A percentile compares a stretch with the other conserved stretches of the same genome.
phyloP scores from a whole-genome alignment of 2,888 invertebrate genomes.

The Dromius quadrimaculatus region DNA sequence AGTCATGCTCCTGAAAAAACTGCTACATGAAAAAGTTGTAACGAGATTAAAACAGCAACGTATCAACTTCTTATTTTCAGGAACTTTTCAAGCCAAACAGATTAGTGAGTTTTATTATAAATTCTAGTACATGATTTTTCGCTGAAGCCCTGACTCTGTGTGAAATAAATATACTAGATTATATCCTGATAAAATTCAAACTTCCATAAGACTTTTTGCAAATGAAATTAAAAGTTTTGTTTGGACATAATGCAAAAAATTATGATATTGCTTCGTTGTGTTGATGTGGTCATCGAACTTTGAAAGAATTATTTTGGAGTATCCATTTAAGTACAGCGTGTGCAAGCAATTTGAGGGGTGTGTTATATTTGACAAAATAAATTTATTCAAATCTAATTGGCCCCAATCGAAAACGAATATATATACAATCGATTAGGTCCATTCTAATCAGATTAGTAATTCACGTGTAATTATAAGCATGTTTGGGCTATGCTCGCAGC shows the following conservation, averaged over 20 bases:
- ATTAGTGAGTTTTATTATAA: slow-evolving; percentile 47
- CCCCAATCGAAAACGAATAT: slow-evolving; percentile 24
- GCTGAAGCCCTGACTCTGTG: slow-evolving; percentile 2
- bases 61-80: slow-evolving; percentile 14
- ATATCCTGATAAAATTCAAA: slow-evolving; percentile 4
- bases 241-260: too few species aligned
- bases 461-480: slow-evolving; percentile 15
- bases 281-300: too few species aligned
- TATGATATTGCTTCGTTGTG: too few species aligned
- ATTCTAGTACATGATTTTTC: slow-evolving; percentile 37
- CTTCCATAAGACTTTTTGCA: not conserved
- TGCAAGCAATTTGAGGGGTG: too few species aligned
- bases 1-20: slow-evolving; percentile 42
- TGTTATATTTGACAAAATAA: too few species aligned
- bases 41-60: slow-evolving; percentile 44
- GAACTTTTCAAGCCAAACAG: slow-evolving; percentile 30
- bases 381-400: slow-evolving; percentile 21
- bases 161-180: slow-evolving; percentile 32
- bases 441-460: slow-evolving; percentile 33
- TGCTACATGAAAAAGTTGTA: slow-evolving; percentile 45
- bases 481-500: slow-evolving; percentile 13
- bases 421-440: slow-evolving; percentile 11
- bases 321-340: too few species aligned
- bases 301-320: too few species aligned
- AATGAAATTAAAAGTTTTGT: not conserved